phyloP scores from a whole-genome alignment of 2,797 vertebrate genomes.

The Xerus rutilus region DNA sequence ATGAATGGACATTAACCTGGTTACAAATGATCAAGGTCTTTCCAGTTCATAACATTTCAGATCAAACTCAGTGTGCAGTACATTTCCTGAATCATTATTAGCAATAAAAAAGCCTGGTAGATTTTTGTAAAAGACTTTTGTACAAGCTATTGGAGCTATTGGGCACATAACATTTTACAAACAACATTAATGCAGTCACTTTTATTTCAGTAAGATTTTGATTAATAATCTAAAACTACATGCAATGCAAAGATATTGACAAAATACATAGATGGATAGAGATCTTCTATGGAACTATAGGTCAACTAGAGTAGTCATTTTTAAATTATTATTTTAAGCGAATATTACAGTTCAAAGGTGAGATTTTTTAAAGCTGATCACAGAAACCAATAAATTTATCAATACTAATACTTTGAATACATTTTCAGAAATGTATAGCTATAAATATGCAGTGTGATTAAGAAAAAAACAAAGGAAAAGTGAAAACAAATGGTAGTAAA shows the following conservation, averaged over 20 bases:
- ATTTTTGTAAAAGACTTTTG: background rate
- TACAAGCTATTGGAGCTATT: background rate
- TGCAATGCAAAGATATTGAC: background rate
- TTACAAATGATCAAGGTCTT: conserved; percentile 13
- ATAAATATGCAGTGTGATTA: background rate
- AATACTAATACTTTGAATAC: background rate
- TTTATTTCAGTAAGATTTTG: conserved; percentile 23
- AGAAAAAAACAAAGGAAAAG: background rate
- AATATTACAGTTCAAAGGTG: background rate
- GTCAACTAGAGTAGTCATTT: background rate
- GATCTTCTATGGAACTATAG: background rate
- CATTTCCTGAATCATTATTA: background rate
- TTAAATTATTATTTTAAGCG: background rate
- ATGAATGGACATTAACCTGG: background rate
- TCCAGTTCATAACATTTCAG: conserved; percentile 26
- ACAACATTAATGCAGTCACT: background rate
- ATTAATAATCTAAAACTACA: conserved; percentile 10
- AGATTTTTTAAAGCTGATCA: background rate
- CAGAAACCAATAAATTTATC: background rate
- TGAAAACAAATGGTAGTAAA: background rate
- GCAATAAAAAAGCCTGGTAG: background rate
- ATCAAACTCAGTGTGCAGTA: background rate
- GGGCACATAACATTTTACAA: background rate
- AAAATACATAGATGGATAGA: background rate
- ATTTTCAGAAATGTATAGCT: background rate